Evolutionary conservation across 2,888 invertebrate species (phyloP).

Genomic region (Taphrorychus bicolor): DNA sequence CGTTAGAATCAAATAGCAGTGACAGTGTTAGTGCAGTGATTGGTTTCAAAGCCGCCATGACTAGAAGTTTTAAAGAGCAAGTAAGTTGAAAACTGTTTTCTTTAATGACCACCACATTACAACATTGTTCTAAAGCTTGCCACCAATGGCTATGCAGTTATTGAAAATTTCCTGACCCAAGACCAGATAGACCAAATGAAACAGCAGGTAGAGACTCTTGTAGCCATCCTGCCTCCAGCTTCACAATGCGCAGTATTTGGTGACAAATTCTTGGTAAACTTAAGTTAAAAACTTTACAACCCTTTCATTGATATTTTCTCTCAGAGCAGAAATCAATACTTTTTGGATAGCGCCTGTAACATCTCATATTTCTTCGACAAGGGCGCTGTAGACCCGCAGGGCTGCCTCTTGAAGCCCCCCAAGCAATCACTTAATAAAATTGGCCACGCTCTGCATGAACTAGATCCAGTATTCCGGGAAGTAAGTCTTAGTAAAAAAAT

Average conservation of each 20-base stretch:
- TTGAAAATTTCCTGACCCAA: constrained; percentile 80
- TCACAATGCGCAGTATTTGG: constrained; percentile 71
- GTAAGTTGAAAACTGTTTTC: too few species aligned
- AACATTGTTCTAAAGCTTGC: constrained; percentile 75
- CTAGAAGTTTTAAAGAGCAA: too few species aligned
- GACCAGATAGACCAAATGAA: constrained; percentile 79
- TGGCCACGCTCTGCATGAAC: constrained; percentile 87
- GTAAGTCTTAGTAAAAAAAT: constrained; percentile 86
- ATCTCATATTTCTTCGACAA: constrained; percentile 91
- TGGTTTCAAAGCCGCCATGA: too few species aligned
- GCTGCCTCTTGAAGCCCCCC: constrained; percentile 74
- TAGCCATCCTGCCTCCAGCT: constrained; percentile 73
- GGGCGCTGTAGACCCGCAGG: constrained; percentile 77
- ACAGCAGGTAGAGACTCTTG: constrained; percentile 73
- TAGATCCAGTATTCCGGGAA: constrained; percentile 80
- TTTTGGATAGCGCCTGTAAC: constrained; percentile 91
- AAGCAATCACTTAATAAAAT: constrained; percentile 82
- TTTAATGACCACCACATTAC: too few species aligned
- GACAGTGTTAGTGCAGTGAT: too few species aligned
- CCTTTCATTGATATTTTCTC: constrained; percentile 43
- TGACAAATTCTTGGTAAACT: constrained; percentile 62
- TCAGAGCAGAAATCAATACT: constrained; percentile 77
- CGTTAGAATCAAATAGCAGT: too few species aligned
- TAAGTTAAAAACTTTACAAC: too few species aligned
- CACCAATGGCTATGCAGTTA: constrained; percentile 81